phyloP scores from a whole-genome alignment of 1,140 invertebrate genomes.

The Caerostris darwini region DNA sequence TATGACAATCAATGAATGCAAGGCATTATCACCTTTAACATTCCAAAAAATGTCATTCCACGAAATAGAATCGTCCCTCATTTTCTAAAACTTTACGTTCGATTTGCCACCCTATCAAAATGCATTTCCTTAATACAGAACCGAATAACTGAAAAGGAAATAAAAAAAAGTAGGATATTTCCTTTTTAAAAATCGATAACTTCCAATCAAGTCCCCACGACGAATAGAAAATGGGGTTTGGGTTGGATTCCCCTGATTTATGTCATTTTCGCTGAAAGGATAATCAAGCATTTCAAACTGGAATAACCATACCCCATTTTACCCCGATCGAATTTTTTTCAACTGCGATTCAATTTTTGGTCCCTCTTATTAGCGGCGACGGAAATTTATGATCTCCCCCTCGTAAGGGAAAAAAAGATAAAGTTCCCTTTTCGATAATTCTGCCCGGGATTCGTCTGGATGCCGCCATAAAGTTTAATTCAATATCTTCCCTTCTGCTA shows the following conservation, averaged over 20 bases:
- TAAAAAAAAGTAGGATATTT: background rate
- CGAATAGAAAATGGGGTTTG: background rate
- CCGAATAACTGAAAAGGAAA: background rate
- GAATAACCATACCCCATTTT: slow-evolving; percentile 21
- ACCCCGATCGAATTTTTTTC: background rate
- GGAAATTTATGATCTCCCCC: background rate
- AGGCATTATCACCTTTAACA: too few species aligned
- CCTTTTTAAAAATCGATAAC: slow-evolving; percentile 36
- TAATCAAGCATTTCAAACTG: slow-evolving; percentile 32
- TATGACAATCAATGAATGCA: too few species aligned
- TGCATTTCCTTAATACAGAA: slow-evolving; percentile 14
- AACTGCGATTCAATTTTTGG: background rate
- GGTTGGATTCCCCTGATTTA: background rate
- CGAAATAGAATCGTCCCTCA: too few species aligned
- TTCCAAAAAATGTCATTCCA: too few species aligned
- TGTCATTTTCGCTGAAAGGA: slow-evolving; percentile 21
- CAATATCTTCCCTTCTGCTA: background rate
- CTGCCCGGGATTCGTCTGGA: background rate
- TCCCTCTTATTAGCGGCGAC: slow-evolving; percentile 1
- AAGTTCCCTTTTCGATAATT: background rate
- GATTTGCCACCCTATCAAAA: slow-evolving; percentile 6
- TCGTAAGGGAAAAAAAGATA: background rate
- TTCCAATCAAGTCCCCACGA: slow-evolving; percentile 6
- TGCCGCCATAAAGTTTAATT: slow-evolving; percentile 21
- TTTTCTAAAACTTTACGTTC: too few species aligned